phyloP scores from a whole-genome alignment of 2,888 invertebrate genomes.

The Cephus sareptanus region DNA sequence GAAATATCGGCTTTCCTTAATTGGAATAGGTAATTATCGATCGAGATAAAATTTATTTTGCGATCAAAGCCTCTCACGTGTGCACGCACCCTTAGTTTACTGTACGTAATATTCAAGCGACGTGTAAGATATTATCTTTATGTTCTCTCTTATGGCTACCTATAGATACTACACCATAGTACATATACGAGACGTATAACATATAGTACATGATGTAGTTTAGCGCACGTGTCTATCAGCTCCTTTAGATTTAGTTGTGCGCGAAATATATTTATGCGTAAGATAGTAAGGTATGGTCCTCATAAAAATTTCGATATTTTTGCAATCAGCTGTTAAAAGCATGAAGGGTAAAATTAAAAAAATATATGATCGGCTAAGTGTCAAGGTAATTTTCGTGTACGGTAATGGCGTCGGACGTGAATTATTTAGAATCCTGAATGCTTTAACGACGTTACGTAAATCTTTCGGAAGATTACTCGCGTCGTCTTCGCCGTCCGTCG shows the following conservation, averaged over 20 bases:
- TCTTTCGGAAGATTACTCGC: neutral
- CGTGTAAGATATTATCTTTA: neutral
- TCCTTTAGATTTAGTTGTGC: neutral
- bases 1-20: too few relatives aligned
- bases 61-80: neutral
- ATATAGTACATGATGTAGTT: neutral
- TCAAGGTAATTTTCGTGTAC: neutral
- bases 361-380: neutral
- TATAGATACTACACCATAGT: neutral
- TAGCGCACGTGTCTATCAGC: neutral
- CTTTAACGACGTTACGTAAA: neutral
- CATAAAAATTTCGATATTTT: neutral
- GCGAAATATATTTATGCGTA: neutral
- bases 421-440: neutral
- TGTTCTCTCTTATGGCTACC: neutral
- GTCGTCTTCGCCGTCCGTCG: neutral
- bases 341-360: neutral
- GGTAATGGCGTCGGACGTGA: neutral
- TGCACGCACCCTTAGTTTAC: neutral
- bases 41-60: too few relatives aligned
- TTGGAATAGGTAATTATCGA: too few relatives aligned
- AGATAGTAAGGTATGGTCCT: neutral
- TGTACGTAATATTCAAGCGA: neutral
- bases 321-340: neutral
- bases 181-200: neutral